phyloP scores from a whole-genome alignment of 2,888 invertebrate genomes.

The Euzophera pinguis region DNA sequence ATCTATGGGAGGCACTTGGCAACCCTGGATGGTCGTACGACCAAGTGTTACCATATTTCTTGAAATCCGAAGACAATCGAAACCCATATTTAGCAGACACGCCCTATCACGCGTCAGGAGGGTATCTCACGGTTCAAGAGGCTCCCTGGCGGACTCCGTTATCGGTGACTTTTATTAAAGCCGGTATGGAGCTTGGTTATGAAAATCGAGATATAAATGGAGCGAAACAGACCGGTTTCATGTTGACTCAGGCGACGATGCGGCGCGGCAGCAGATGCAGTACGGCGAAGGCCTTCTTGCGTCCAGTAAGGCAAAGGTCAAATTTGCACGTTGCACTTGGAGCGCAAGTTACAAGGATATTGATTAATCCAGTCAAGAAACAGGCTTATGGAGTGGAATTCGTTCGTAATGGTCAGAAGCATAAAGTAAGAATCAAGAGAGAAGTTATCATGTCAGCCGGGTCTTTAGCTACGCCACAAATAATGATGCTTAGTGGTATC shows the following conservation, averaged over 20 bases:
- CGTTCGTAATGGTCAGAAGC: slow-evolving; percentile 81
- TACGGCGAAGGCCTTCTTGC: slow-evolving; percentile 91
- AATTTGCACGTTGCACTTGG: slow-evolving; percentile 90
- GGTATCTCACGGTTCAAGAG: slow-evolving; percentile 91
- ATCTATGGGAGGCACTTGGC: slow-evolving; percentile 90
- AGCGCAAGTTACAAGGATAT: slow-evolving; percentile 86
- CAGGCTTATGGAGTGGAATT: slow-evolving; percentile 89
- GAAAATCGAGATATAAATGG: slow-evolving; percentile 90
- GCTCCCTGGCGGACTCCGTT: slow-evolving; percentile 91
- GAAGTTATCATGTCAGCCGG: slow-evolving; percentile 94
- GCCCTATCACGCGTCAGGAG: slow-evolving; percentile 87
- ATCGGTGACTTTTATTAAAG: slow-evolving; percentile 90
- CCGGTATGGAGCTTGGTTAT: slow-evolving; percentile 90
- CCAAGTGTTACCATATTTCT: slow-evolving; percentile 89
- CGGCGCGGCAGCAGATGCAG: slow-evolving; percentile 91
- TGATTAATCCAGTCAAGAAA: slow-evolving; percentile 83
- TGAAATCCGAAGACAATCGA: slow-evolving; percentile 93
- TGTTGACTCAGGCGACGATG: slow-evolving; percentile 92
- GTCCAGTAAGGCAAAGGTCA: slow-evolving; percentile 86
- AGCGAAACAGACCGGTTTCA: slow-evolving; percentile 90
- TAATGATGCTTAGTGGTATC: slow-evolving; percentile 94
- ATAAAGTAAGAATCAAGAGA: slow-evolving; percentile 85
- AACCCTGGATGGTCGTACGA: slow-evolving; percentile 93
- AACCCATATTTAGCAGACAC: slow-evolving; percentile 89
- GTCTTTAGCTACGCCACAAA: slow-evolving; percentile 91